phyloP scores from a whole-genome alignment of 2,888 invertebrate genomes.

The Syritta pipiens region DNA sequence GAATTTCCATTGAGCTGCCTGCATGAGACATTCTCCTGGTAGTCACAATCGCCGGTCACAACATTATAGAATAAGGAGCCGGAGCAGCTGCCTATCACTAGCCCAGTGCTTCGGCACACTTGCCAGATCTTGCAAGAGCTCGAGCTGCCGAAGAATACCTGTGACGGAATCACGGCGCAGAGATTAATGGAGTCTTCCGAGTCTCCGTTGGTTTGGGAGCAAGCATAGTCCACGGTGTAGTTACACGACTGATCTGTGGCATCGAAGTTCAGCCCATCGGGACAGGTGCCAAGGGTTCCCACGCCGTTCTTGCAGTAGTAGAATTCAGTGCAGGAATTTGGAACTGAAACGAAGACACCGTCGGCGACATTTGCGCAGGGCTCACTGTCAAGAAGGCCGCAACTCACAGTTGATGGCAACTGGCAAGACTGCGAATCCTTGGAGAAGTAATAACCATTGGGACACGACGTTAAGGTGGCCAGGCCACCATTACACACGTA shows the following conservation, averaged over 20 bases:
- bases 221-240: conserved; percentile 62
- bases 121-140: conserved; percentile 70
- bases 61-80: conserved; percentile 65
- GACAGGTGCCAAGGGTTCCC: conserved; percentile 69
- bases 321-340: conserved; percentile 70
- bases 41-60: conserved; percentile 68
- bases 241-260: conserved; percentile 65
- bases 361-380: conserved; percentile 68
- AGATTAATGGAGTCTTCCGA: conserved; percentile 22
- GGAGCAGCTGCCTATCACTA: conserved; percentile 59
- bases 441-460: conserved; percentile 63
- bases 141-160: conserved; percentile 71
- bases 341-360: conserved; percentile 68
- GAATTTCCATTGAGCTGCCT: conserved; percentile 66
- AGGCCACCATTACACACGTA: conserved; percentile 69
- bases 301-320: conserved; percentile 70
- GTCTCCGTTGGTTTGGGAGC: conserved; percentile 12
- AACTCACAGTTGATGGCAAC: conserved; percentile 37
- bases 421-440: conserved; percentile 71
- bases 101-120: conserved; percentile 54
- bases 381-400: conserved; percentile 17
- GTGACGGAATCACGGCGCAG: conserved; percentile 68
- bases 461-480: conserved; percentile 63
- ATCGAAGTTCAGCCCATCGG: conserved; percentile 71
- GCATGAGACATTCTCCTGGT: conserved; percentile 63